Evolutionary conservation across 2,113 vertebrate species (phyloP), one percentile per base, ranked within the genome.

Genomic region (Lepidiolamprologus cunningtoni): DNA sequence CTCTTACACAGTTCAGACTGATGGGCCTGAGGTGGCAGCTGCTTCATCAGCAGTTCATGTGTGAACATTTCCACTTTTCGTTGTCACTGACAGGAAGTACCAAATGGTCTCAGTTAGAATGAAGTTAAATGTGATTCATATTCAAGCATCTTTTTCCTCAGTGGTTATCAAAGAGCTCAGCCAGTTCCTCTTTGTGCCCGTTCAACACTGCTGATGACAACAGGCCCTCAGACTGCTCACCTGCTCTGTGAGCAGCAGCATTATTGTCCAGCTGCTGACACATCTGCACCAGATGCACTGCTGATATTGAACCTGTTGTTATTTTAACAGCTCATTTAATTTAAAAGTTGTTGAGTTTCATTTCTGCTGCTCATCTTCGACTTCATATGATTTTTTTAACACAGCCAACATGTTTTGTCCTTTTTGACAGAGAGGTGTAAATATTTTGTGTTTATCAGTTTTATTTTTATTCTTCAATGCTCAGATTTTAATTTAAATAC

Each of bases 401-500:
- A 1, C 12, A 71, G 8, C 12, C 12, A 23, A 42, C 66, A 42
- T 23, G 11, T 23, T 71, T 42, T 14, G 10, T 8, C 13, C n/a
- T 21, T 71, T 40, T 71, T 42, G 11, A 21, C 21, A 21, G 21
- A 2, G 17, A 13, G 19, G 10, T 61, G 14, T 61, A 61, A 61
- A 61, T 61, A 31, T 61, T 66, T 66, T 37, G 61, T 66, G 5
- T 37, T 66, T 12, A n/a, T 37, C 61, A 21, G 11, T 66, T 37
- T 63, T n/a, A 28, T 8, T 19, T 66, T 37, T 37, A 26, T 68
- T 73, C 14, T 73, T 26, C 13, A 73, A 3, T 45, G 21, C 5
- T 26, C 66, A 71, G 0, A 42, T 71, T 23, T 42, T 16, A 17
- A 16, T 42, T 16, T 45, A 42, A 1, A 26, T 26, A 3, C 1